phyloP scores from a whole-genome alignment of 64 coral and sea anemone species.

The Stichodactyla mertensii region DNA sequence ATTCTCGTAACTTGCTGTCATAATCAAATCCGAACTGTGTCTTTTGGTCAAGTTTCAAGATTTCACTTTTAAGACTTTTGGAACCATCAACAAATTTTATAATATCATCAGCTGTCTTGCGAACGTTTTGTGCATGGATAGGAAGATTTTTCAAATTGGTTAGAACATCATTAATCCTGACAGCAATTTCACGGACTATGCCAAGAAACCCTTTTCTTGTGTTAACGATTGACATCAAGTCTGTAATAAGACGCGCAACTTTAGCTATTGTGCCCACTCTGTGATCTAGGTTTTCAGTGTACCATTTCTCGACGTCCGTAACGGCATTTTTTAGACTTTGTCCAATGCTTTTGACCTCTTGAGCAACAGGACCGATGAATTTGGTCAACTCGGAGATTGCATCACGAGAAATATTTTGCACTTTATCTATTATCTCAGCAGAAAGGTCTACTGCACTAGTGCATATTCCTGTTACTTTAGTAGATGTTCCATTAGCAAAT shows the following conservation, averaged over 20 bases:
- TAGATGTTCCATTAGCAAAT: conserved; percentile 65
- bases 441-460: conserved; percentile 49
- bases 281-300: conserved; percentile 48
- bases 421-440: conserved; percentile 62
- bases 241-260: conserved; percentile 55
- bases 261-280: conserved; percentile 56
- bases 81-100: conserved; percentile 47
- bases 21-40: conserved; percentile 69
- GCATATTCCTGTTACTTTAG: conserved; percentile 52
- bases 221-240: conserved; percentile 67
- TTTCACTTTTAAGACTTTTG: conserved; percentile 54
- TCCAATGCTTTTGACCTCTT: conserved; percentile 35
- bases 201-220: conserved; percentile 68
- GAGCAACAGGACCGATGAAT: conserved; percentile 61
- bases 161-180: conserved; percentile 48
- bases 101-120: conserved; percentile 59
- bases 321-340: conserved; percentile 41
- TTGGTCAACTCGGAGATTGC: conserved; percentile 40
- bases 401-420: conserved; percentile 49
- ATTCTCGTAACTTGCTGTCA: conserved; percentile 43
- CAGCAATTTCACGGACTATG: conserved; percentile 50
- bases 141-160: conserved; percentile 52
- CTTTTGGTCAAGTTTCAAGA: conserved; percentile 50
- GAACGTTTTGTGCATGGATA: conserved; percentile 38
- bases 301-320: conserved; percentile 56